phyloP scores from a whole-genome alignment of 2,113 vertebrate species.

The Dascyllus trimaculatus region DNA sequence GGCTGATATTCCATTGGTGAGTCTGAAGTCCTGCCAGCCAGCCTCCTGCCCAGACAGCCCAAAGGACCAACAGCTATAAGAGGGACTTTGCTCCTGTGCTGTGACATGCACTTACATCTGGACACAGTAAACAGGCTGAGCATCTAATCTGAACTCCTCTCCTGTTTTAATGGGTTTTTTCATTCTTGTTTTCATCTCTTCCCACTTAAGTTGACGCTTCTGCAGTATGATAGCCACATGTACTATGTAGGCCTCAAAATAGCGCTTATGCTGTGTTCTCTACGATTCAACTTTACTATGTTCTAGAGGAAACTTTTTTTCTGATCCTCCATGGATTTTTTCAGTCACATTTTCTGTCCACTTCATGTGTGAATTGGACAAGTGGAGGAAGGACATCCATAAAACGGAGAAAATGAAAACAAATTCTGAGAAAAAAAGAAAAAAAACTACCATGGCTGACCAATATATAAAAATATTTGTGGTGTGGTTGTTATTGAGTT shows the following conservation, averaged over 20 bases:
- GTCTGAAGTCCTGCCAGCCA: conserved; percentile 96
- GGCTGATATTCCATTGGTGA: conserved; percentile 97
- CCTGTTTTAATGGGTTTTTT: conserved; percentile 34
- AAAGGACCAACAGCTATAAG: conserved; percentile 99
- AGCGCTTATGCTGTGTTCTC: conserved; percentile 91
- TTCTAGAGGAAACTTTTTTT: conserved; percentile 78
- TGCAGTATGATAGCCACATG: conserved; percentile 90
- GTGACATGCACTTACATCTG: conserved; percentile 43
- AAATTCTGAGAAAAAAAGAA: conserved; percentile 58
- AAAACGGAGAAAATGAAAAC: conserved; percentile 52
- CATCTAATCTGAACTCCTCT: conserved; percentile 41
- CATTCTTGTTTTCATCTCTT: conserved; percentile 64
- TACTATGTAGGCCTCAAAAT: conserved; percentile 89
- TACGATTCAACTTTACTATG: conserved; percentile 85
- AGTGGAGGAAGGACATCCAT: conserved; percentile 43
- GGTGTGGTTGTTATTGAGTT: conserved; percentile 94
- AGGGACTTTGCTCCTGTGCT: conserved; percentile 64
- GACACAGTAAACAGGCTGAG: conserved; percentile 41
- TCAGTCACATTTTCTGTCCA: conserved; percentile 64
- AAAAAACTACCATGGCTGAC: conserved; percentile 85
- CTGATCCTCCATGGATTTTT: conserved; percentile 68
- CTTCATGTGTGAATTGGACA: conserved; percentile 60
- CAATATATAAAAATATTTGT: conserved; percentile 94
- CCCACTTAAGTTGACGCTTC: conserved; percentile 88
- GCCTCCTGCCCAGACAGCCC: conserved; percentile 91